phyloP scores from a whole-genome alignment of 1,140 invertebrate species.

The Eueides isabella region DNA sequence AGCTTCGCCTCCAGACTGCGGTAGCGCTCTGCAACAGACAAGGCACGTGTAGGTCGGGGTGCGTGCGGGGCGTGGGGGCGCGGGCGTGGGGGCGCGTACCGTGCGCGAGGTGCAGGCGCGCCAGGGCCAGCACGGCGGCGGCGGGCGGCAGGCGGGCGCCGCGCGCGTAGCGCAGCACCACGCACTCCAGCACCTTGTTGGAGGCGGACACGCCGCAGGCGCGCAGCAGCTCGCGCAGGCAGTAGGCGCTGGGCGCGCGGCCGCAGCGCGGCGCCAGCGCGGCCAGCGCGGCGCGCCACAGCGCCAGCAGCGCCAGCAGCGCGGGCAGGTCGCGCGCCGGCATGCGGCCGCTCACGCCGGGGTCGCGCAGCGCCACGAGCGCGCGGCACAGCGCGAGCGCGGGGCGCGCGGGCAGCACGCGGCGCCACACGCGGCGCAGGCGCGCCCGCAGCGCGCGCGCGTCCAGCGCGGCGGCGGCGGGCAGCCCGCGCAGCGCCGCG shows the following conservation, averaged over 20 bases:
- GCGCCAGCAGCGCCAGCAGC: constrained; percentile 69
- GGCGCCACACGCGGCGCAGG: constrained; percentile 74
- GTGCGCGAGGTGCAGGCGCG: constrained; percentile 88
- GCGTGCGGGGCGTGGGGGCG: neutral
- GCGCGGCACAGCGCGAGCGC: constrained; percentile 36
- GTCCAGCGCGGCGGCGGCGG: constrained; percentile 79
- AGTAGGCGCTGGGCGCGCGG: constrained; percentile 84
- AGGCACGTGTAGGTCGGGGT: neutral
- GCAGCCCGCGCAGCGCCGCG: neutral
- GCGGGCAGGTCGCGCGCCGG: constrained; percentile 84
- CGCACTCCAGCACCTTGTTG: constrained; percentile 89
- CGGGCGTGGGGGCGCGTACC: constrained; percentile 73
- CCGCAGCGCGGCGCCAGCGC: constrained; percentile 82
- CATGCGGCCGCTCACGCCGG: constrained; percentile 78
- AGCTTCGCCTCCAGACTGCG: constrained; percentile 88
- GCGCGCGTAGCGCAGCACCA: constrained; percentile 86
- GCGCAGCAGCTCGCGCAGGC: constrained; percentile 85
- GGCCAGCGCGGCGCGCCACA: constrained; percentile 77
- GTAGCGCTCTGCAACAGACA: constrained; percentile 84
- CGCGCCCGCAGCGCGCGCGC: constrained; percentile 59
- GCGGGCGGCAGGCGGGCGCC: constrained; percentile 84
- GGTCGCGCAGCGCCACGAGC: constrained; percentile 43
- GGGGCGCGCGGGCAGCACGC: constrained; percentile 33
- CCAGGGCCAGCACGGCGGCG: constrained; percentile 87
- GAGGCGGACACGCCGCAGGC: constrained; percentile 87